phyloP scores from a whole-genome alignment of 2,797 vertebrate genomes.

The Falco concolor region DNA sequence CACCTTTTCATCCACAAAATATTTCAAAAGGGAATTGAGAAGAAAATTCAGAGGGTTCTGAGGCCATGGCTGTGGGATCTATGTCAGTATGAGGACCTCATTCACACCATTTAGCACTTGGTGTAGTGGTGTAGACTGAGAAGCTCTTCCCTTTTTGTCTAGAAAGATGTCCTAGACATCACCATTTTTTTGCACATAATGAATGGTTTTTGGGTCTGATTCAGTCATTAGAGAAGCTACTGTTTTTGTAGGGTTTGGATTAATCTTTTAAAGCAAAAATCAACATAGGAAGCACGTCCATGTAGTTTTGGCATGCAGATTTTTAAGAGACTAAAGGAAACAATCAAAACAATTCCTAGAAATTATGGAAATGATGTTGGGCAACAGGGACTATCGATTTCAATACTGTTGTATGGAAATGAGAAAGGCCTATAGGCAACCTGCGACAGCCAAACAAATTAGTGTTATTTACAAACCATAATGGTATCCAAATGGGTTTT shows the following conservation, averaged over 20 bases:
- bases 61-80: neutral
- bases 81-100: neutral
- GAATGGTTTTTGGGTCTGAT: neutral
- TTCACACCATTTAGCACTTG: neutral
- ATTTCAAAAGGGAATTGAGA: neutral
- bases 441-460: neutral
- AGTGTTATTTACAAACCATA: slow-evolving; percentile 9
- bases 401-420: neutral
- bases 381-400: neutral
- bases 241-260: neutral
- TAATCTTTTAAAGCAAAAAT: neutral
- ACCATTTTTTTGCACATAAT: neutral
- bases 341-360: neutral
- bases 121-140: neutral
- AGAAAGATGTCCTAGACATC: neutral
- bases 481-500: neutral
- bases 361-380: neutral
- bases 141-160: neutral
- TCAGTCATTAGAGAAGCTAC: neutral
- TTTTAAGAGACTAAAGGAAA: neutral
- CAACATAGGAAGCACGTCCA: neutral
- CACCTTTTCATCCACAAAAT: neutral
- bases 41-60: neutral
- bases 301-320: neutral
- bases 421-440: neutral